These are phyloP conservation scores for Drosophila ohnishii DNA, from an alignment of 1,140 invertebrate genomes.

Conservation along the genomic window DNA sequence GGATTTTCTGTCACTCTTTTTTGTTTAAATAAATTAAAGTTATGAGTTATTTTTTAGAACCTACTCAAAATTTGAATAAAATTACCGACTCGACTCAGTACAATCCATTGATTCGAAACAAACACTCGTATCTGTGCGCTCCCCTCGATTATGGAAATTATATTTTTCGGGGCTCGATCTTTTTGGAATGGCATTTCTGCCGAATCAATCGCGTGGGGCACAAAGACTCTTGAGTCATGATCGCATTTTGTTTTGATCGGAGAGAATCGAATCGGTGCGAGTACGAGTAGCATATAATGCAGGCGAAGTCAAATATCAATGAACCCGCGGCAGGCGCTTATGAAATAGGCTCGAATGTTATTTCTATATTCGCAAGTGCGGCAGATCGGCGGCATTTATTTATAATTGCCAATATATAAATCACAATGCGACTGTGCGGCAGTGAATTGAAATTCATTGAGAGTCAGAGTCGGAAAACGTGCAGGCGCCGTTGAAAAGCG, in stretches of 20 bases:
- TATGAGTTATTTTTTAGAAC: not conserved
- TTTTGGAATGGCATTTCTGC: not conserved
- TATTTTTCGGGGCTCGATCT: slow-evolving; percentile 5
- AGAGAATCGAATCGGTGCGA: slow-evolving; percentile 4
- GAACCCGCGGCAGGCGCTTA: slow-evolving; percentile 68
- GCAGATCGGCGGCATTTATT: slow-evolving; percentile 43
- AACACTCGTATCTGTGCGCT: not conserved
- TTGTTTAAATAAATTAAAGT: no score
- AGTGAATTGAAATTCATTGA: slow-evolving; percentile 70
- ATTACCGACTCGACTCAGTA: not conserved
- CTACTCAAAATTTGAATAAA: not conserved
- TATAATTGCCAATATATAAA: slow-evolving; percentile 32
- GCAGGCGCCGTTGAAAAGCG: slow-evolving; percentile 36
- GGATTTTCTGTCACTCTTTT: no score
- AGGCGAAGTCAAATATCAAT: slow-evolving; percentile 72
- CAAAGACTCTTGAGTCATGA: slow-evolving; percentile 35
- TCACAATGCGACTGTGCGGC: slow-evolving; percentile 19
- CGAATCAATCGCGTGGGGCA: slow-evolving; percentile 26
- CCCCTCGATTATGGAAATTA: slow-evolving; percentile 6
- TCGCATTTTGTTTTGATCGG: slow-evolving; percentile 40
- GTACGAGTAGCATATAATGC: not conserved
- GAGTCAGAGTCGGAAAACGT: slow-evolving; percentile 52
- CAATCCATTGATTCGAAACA: not conserved
- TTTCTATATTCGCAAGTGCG: slow-evolving; percentile 25
- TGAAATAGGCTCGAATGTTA: slow-evolving; percentile 71